Evolutionary conservation across 2,113 vertebrate genomes (phyloP).

Genomic region (Himantopus leucocephalus): DNA sequence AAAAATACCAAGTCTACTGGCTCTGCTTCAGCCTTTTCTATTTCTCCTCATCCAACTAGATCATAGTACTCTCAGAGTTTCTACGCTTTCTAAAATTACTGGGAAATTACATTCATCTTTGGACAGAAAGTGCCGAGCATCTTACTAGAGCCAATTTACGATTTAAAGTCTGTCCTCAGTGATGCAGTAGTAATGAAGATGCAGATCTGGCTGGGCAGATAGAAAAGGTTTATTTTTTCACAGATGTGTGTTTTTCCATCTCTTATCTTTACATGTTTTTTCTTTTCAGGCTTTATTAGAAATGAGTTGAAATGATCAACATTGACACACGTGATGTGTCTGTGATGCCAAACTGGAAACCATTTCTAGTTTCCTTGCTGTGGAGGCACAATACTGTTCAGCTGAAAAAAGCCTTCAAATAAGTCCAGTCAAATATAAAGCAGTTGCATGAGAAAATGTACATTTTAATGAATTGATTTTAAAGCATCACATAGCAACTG

Average conservation of each 20-base stretch:
- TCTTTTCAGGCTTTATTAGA: constrained; percentile 13
- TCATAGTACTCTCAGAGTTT: background rate
- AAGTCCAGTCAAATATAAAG: background rate
- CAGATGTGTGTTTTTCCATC: constrained; percentile 1
- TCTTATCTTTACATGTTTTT: background rate
- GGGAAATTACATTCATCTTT: background rate
- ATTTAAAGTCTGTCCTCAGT: background rate
- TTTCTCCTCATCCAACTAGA: background rate
- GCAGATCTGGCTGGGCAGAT: background rate
- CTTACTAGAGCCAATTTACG: background rate
- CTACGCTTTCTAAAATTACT: background rate
- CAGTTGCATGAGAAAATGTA: background rate
- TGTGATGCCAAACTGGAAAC: background rate
- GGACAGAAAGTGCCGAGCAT: background rate
- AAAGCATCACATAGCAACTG: background rate
- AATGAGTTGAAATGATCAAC: constrained; percentile 29
- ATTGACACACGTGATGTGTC: background rate
- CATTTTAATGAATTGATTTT: constrained; percentile 4
- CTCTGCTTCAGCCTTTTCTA: background rate
- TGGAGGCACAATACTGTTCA: background rate
- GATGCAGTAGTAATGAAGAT: constrained; percentile 39
- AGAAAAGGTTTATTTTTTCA: constrained; percentile 18
- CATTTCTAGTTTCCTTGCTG: background rate
- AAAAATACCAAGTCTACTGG: background rate
- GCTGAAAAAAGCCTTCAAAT: background rate